Evolutionary conservation across 2,113 vertebrate species (phyloP).

Genomic region (Harpagus bidentatus): DNA sequence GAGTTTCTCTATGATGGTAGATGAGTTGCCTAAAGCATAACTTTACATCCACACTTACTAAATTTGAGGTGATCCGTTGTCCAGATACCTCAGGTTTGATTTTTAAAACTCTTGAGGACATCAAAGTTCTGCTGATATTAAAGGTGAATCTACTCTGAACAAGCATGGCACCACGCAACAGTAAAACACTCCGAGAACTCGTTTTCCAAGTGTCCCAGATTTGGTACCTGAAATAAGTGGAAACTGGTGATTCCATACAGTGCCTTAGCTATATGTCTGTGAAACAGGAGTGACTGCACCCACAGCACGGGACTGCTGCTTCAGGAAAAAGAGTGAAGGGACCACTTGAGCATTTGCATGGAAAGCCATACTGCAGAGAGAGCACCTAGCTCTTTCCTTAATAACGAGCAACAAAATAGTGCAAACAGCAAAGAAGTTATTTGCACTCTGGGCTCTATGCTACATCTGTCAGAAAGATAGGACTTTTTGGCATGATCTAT

Average conservation of each 20-base stretch:
- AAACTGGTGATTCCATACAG: background rate
- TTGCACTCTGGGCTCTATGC: background rate
- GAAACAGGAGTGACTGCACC: background rate
- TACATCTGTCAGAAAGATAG: background rate
- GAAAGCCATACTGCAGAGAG: background rate
- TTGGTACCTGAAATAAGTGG: background rate
- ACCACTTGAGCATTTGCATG: background rate
- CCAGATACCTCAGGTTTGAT: background rate
- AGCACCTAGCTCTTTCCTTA: background rate
- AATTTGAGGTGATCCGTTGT: background rate
- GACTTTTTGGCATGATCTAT: background rate
- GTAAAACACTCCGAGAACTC: background rate
- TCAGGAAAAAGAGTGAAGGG: background rate
- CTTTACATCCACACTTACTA: background rate
- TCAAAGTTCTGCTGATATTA: background rate
- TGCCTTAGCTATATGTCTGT: rapidly evolving
- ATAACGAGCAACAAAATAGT: background rate
- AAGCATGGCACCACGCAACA: rapidly evolving
- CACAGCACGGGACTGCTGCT: background rate
- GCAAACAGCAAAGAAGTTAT: background rate
- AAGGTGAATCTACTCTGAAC: background rate
- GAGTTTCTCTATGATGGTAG: background rate
- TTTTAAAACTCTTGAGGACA: background rate
- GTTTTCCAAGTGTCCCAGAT: background rate
- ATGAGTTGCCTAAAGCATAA: background rate